Evolutionary conservation across 1,140 invertebrate species (phyloP).

Genomic region (Cydia splendana): DNA sequence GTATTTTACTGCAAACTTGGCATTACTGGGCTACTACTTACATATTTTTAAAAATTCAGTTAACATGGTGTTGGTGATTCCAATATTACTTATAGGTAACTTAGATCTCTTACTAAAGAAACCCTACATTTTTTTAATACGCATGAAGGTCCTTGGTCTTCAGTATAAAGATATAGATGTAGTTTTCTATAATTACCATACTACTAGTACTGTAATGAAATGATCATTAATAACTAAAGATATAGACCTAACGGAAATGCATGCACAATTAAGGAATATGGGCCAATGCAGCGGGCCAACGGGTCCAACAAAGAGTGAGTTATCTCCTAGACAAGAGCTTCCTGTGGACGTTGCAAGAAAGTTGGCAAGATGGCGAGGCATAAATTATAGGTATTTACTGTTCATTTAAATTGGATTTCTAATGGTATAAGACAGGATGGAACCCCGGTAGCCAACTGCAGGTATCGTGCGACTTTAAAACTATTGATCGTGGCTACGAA

Average conservation of each 20-base stretch:
- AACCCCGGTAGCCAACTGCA: too few species aligned
- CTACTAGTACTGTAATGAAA: not conserved
- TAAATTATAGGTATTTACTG: not conserved
- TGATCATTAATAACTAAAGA: not conserved
- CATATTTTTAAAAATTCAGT: too few species aligned
- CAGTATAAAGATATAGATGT: too few species aligned
- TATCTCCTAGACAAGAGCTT: conserved; percentile 1
- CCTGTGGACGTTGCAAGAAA: not conserved
- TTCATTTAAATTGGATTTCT: not conserved
- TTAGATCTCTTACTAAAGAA: too few species aligned
- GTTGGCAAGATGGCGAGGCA: not conserved
- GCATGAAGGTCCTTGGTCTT: too few species aligned
- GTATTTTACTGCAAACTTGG: too few species aligned
- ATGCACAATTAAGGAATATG: conserved; percentile 17
- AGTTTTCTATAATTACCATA: not conserved
- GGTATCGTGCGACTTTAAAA: not conserved
- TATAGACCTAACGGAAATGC: not conserved
- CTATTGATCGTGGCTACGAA: too few species aligned
- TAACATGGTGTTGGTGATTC: too few species aligned
- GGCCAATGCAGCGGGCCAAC: not conserved
- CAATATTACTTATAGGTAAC: too few species aligned
- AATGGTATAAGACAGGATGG: not conserved
- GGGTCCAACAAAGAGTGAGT: conserved; percentile 12
- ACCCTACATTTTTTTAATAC: too few species aligned
- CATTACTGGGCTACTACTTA: too few species aligned